These are phyloP conservation scores for Litocranius walleri DNA, from an alignment of 2,113 vertebrate genomes.

Conservation along the genomic window DNA sequence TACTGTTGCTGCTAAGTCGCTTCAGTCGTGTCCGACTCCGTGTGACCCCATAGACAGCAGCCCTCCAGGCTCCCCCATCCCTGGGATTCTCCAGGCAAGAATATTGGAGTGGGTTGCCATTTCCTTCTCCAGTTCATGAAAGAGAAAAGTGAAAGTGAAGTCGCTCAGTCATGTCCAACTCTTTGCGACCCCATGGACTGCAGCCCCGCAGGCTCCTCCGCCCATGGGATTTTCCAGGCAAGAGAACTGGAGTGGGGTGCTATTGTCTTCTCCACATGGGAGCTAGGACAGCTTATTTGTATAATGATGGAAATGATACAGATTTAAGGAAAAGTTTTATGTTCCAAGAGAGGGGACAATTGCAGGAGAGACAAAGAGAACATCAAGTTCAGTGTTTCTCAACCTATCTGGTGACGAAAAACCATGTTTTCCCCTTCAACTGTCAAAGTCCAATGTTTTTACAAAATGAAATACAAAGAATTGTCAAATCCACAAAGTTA, in stretches of 20 bases:
- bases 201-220: accelerated
- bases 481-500: neutral
- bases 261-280: neutral
- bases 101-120: neutral
- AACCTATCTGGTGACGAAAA: neutral
- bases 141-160: neutral
- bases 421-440: neutral
- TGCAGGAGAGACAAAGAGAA: neutral
- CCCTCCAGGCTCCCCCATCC: neutral
- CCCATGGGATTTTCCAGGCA: neutral
- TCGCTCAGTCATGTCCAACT: accelerated
- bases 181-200: accelerated
- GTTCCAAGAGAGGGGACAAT: neutral
- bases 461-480: neutral
- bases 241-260: neutral
- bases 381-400: neutral
- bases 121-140: neutral
- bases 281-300: neutral
- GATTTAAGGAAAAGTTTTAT: neutral
- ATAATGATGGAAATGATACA: neutral
- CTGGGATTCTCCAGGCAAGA: neutral
- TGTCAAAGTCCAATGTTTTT: neutral
- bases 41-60: accelerated
- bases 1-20: neutral
- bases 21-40: accelerated